Conservation (phyloP, 2,888 invertebrate genomes). For the Masnerella sp. region DNA sequence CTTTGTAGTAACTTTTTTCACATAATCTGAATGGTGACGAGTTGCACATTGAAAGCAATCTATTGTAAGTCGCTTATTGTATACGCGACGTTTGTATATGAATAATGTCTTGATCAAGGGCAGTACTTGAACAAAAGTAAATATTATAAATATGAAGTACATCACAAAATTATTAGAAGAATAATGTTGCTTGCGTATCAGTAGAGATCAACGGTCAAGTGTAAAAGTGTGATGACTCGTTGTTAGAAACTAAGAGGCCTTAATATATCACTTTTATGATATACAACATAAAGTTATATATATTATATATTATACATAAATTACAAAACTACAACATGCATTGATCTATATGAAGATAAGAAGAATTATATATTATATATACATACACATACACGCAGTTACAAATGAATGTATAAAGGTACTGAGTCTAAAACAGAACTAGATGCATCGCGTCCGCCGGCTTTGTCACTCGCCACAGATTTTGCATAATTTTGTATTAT, state of each 20-base stretch:
- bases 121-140: conserved; percentile 1
- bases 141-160: not conserved
- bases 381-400: conserved; percentile 55
- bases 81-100: conserved; percentile 23
- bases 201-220: conserved; percentile 65
- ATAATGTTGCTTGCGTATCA: conserved; percentile 66
- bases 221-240: conserved; percentile 72
- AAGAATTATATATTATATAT: conserved; percentile 44
- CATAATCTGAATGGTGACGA: conserved; percentile 4
- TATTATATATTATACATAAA: conserved; percentile 34
- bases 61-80: conserved; percentile 29
- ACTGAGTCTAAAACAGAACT: conserved; percentile 44
- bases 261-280: conserved; percentile 70
- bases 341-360: conserved; percentile 41
- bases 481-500: conserved; percentile 58
- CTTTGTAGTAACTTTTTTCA: conserved; percentile 29
- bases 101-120: conserved; percentile 11
- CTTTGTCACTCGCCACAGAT: conserved; percentile 48
- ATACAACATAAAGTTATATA: conserved; percentile 53
- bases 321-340: conserved; percentile 16
- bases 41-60: conserved; percentile 24
- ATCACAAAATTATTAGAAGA: conserved; percentile 35
- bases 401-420: conserved; percentile 50
- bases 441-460: conserved; percentile 31
- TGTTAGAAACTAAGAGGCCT: conserved; percentile 77